Conservation (phyloP, 2,888 invertebrate species). For the Macropis europaea region DNA sequence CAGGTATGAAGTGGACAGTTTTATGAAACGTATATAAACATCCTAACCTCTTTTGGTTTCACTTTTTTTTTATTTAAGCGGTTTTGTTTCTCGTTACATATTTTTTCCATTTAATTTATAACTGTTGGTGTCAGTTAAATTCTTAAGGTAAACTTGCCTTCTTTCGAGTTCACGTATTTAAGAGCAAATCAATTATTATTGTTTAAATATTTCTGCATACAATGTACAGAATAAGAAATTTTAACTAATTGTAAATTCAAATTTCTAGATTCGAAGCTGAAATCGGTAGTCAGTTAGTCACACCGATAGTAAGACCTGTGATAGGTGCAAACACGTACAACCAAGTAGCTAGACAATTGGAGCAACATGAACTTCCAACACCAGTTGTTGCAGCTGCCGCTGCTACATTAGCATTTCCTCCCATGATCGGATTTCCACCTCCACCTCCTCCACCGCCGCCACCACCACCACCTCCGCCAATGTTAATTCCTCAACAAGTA, state of each 20-base stretch:
- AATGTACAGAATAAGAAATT: neutral
- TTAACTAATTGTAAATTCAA: neutral
- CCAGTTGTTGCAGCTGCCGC: conserved; percentile 77
- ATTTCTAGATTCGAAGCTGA: conserved; percentile 91
- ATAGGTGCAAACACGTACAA: conserved; percentile 88
- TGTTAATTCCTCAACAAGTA: conserved; percentile 88
- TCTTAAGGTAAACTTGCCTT: neutral
- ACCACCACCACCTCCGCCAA: conserved; percentile 85
- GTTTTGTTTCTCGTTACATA: too few species aligned
- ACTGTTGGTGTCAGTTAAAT: neutral
- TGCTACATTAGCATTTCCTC: conserved; percentile 78
- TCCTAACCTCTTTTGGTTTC: conserved; percentile 5
- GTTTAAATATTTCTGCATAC: neutral
- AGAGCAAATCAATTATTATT: conserved; percentile 20
- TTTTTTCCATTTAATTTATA: neutral
- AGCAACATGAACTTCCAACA: conserved; percentile 82
- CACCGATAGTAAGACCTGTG: conserved; percentile 83
- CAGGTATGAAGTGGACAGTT: conserved; percentile 83
- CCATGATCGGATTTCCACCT: conserved; percentile 83
- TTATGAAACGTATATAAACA: neutral
- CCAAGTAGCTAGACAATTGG: conserved; percentile 84
- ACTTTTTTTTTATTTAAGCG: neutral
- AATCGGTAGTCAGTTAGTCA: conserved; percentile 85
- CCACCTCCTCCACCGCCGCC: conserved; percentile 87
- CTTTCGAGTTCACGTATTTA: neutral